Conservation (phyloP, 2,113 vertebrate species). For the Microcebus tavaratra region DNA sequence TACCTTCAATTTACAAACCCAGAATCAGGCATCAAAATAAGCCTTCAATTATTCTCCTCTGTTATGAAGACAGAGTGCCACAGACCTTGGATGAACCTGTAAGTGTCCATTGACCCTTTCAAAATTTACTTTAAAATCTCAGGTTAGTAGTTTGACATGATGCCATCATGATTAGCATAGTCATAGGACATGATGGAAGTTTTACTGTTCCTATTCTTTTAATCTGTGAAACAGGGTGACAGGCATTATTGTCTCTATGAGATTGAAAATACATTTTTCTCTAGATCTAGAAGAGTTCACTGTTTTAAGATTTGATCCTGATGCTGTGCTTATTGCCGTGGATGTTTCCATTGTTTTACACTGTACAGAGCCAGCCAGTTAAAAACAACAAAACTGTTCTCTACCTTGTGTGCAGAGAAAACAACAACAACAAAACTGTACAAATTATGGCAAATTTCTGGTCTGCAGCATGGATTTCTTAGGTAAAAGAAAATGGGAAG, state of each 20-base stretch:
- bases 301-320: background rate
- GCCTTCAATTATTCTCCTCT: background rate
- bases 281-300: background rate
- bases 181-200: background rate
- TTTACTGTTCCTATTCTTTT: background rate
- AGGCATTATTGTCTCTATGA: background rate
- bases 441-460: background rate
- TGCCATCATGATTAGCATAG: background rate
- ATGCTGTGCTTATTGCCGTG: background rate
- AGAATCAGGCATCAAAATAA: background rate
- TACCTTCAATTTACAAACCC: constrained; percentile 2
- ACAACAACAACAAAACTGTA: background rate
- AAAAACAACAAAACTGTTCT: constrained; percentile 3
- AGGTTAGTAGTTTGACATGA: background rate
- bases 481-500: constrained; percentile 52
- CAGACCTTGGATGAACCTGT: background rate
- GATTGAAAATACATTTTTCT: background rate
- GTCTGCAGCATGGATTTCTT: background rate
- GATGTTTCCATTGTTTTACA: background rate
- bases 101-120: background rate
- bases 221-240: background rate
- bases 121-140: background rate
- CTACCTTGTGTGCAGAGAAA: too few relatives aligned
- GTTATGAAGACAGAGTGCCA: background rate
- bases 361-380: background rate